Conservation (phyloP, 2,888 invertebrate genomes). For the Xestia rhomboidea region DNA sequence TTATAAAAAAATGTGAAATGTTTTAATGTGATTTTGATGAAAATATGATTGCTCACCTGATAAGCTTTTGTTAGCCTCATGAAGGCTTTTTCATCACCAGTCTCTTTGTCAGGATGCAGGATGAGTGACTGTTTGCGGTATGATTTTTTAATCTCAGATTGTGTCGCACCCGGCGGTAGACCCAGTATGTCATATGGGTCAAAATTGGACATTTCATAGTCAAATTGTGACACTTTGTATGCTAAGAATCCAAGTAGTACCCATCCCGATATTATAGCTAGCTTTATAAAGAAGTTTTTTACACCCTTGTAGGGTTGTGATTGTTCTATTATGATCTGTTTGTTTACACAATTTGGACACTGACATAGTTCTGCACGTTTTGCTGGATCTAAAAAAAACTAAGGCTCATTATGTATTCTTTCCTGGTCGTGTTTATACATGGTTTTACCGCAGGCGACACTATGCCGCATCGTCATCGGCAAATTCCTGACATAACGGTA, state of each 20-base stretch:
- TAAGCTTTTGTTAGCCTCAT: conserved; percentile 98
- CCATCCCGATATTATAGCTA: conserved; percentile 95
- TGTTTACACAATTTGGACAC: conserved; percentile 96
- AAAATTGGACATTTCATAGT: conserved; percentile 99
- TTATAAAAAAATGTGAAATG: not conserved
- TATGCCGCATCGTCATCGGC: conserved; percentile 53
- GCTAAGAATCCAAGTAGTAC: conserved; percentile 94
- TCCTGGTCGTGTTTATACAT: not conserved
- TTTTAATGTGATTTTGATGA: not conserved
- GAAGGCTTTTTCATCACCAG: conserved; percentile 98
- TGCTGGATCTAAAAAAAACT: conserved; percentile 92
- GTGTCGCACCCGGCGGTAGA: conserved; percentile 96
- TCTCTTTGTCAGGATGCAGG: conserved; percentile 99
- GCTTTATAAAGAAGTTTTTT: conserved; percentile 95
- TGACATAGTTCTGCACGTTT: conserved; percentile 95
- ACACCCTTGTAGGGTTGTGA: conserved; percentile 97
- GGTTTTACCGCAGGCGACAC: conserved; percentile 35
- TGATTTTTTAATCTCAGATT: conserved; percentile 97
- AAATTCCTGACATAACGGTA: conserved; percentile 62
- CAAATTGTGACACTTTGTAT: conserved; percentile 98
- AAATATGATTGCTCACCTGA: conserved; percentile 91
- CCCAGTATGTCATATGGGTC: conserved; percentile 99
- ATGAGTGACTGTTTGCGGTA: conserved; percentile 98
- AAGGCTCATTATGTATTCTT: conserved; percentile 31
- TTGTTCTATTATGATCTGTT: conserved; percentile 94